Conservation (phyloP, 2,888 invertebrate species). For the Caenorhabditis plicata region DNA sequence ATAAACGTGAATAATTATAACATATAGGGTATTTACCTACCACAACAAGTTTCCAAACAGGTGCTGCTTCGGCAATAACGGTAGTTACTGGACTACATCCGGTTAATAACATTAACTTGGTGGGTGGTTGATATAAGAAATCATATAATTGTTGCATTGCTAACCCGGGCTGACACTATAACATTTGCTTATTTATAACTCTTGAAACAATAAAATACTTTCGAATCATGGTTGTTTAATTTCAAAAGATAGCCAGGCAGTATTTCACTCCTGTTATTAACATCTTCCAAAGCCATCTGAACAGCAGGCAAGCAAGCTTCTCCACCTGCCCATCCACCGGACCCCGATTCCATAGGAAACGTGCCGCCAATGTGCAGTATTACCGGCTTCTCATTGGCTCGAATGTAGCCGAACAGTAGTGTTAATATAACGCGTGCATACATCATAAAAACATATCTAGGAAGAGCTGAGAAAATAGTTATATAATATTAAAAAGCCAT, state of each 20-base stretch:
- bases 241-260: constrained; percentile 60
- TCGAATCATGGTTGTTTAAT: constrained; percentile 62
- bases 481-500: too few species aligned
- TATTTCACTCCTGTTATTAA: constrained; percentile 70
- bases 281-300: constrained; percentile 90
- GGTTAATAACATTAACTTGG: constrained; percentile 85
- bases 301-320: constrained; percentile 85
- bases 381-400: constrained; percentile 33
- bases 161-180: constrained; percentile 93
- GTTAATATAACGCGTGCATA: too few species aligned
- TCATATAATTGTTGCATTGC: constrained; percentile 98
- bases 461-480: too few species aligned
- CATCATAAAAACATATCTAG: too few species aligned
- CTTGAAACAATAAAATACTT: constrained; percentile 34
- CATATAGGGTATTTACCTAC: constrained; percentile 72
- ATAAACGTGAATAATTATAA: background rate
- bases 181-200: constrained; percentile 10
- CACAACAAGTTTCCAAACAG: constrained; percentile 99
- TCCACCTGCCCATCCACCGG: constrained; percentile 95
- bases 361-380: constrained; percentile 89
- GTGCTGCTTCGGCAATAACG: constrained; percentile 96
- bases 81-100: constrained; percentile 99
- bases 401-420: too few species aligned
- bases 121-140: constrained; percentile 81
- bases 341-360: constrained; percentile 79